Percentiles rank a stretch among this genome's conserved stretches.
phyloP scores from a whole-genome alignment of 2,888 invertebrate genomes.

The Pomacea canaliculata region DNA sequence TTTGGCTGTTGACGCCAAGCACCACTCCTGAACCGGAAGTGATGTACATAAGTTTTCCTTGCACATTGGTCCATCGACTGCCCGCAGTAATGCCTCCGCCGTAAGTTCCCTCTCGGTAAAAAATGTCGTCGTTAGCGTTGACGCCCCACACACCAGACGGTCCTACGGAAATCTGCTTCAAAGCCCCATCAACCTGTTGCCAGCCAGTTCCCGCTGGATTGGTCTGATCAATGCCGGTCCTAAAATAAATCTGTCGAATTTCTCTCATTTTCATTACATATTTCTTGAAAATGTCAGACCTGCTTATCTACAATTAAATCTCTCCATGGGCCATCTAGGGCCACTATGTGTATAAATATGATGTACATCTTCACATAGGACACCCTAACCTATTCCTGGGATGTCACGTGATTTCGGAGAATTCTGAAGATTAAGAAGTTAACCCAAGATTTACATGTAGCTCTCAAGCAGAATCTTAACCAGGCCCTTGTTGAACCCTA shows the following conservation, averaged over 20 bases:
- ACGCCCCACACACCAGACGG: not conserved
- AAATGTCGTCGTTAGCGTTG: slow-evolving; percentile 1
- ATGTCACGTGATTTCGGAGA: too few species aligned
- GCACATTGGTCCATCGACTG: not conserved
- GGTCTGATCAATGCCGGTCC: not conserved
- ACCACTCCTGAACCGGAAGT: not conserved
- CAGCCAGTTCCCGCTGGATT: not conserved
- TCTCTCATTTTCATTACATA: too few species aligned
- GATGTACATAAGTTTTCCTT: not conserved
- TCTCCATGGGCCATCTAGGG: too few species aligned
- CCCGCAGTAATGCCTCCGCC: not conserved
- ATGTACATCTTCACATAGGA: too few species aligned
- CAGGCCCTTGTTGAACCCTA: too few species aligned
- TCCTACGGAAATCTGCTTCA: not conserved
- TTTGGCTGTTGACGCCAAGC: not conserved
- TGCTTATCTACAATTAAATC: too few species aligned
- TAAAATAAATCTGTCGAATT: not conserved
- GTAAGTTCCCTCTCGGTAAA: not conserved
- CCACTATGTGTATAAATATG: too few species aligned
- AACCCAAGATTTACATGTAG: too few species aligned
- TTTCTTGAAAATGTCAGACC: too few species aligned
- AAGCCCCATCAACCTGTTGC: not conserved
- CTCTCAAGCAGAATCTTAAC: too few species aligned
- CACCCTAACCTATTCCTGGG: too few species aligned
- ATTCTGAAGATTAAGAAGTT: too few species aligned